Evolutionary conservation across 1,140 invertebrate genomes (phyloP).

Genomic region (Polypedilum pembai): DNA sequence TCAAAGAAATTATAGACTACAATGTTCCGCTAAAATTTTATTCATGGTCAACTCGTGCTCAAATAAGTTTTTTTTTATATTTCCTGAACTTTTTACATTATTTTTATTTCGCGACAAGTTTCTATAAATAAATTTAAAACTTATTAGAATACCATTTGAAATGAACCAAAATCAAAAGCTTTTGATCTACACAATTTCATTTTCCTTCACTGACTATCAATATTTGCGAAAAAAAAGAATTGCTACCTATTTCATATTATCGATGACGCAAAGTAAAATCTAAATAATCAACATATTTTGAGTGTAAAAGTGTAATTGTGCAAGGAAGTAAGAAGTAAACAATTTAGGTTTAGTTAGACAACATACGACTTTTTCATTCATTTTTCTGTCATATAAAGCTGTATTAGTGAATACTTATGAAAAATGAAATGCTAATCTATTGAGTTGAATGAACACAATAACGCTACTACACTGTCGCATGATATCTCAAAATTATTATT

Average conservation of each 20-base stretch:
- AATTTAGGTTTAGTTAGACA: too few relatives aligned
- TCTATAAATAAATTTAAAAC: background rate
- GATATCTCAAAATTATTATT: too few relatives aligned
- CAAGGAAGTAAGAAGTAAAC: too few relatives aligned
- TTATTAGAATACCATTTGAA: background rate
- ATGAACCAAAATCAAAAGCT: background rate
- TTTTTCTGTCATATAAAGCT: background rate
- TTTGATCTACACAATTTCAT: background rate
- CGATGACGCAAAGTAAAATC: background rate
- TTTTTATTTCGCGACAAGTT: background rate
- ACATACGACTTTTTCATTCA: background rate
- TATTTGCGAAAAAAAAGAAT: too few relatives aligned
- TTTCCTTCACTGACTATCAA: background rate
- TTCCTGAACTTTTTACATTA: background rate
- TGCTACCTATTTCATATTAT: background rate
- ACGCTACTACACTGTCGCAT: background rate
- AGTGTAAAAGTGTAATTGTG: too few relatives aligned
- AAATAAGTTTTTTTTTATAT: background rate
- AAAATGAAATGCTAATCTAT: background rate
- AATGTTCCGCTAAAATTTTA: background rate
- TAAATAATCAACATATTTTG: too few relatives aligned
- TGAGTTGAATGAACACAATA: background rate
- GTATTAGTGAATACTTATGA: background rate
- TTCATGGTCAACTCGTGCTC: slow-evolving; percentile 10
- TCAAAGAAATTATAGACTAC: background rate